Evolutionary conservation across 2,113 vertebrate genomes (phyloP), one percentile per base, ranked within the genome.

Genomic region (Cardinalis cardinalis): DNA sequence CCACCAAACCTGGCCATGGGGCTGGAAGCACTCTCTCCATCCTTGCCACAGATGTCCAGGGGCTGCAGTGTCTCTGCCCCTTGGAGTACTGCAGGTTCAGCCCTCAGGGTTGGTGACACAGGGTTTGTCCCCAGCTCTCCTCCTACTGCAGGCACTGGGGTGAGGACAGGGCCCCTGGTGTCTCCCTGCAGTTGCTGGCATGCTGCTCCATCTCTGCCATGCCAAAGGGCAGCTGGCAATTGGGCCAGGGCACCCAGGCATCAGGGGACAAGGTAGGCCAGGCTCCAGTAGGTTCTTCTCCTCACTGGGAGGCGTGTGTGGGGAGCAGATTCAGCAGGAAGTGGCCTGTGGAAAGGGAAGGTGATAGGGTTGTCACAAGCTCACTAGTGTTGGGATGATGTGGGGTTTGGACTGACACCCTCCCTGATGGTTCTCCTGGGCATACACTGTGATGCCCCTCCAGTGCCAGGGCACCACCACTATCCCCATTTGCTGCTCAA

Each of bases 121-220:
- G 10, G 13, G 31, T 55, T 75, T 68, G 41, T 49, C 55, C 34
- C 23, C 12, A 13, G 23, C 41, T 29, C 12, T 20, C 10, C 19
- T 55, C 70, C 41, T 88, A 44, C 66, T 63, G 90, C 65, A 79
- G 3, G 32, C 6, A 3, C 38, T 31, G n/a, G 26, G 41, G 12
- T 4, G 41, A 68, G 38, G 49, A 75, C 4, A 11, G 18, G 29
- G 53, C 3, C 8, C 25, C 32, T 32, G 13, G 41, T 31, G 36
- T n/a, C 24, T 98, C 98, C 8, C 96, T 95, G 5, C 98, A 98
- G 34, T 63, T 29, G 78, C 98, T 97, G 96, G 97, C 97, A 15
- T 98, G 98, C 44, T 68, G 83, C 46, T 98, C 96, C 34, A 97
- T 92, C 69, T 97, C 95, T 32, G 53, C 60, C 15, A 53, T 3